Evolutionary conservation across 1,140 invertebrate genomes (phyloP).

Genomic region (Heterodera schachtii): DNA sequence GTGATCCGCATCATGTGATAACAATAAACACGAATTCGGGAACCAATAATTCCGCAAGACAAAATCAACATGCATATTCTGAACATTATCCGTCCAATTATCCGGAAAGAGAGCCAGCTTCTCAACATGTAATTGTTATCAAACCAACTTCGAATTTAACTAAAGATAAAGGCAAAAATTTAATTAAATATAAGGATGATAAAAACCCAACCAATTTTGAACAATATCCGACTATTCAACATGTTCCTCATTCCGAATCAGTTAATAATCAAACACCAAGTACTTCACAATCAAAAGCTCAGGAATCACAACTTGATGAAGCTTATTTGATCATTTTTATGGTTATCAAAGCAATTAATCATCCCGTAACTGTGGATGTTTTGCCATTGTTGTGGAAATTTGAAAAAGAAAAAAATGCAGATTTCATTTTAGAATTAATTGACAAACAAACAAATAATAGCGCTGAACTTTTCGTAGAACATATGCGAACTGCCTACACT

Average conservation of each 20-base stretch:
- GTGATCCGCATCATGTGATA: not conserved
- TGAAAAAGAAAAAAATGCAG: not conserved
- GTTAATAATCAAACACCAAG: not conserved
- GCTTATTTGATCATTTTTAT: not conserved
- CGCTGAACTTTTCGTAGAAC: not conserved
- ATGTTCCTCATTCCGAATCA: no score
- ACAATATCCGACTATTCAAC: no score
- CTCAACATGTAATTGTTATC: not conserved
- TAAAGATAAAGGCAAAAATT: no score
- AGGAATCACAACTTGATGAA: not conserved
- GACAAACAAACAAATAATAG: not conserved
- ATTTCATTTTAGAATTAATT: not conserved
- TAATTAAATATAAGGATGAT: no score
- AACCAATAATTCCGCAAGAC: no score
- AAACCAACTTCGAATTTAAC: not conserved
- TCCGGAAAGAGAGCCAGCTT: not conserved
- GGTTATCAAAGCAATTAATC: not conserved
- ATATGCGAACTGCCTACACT: not conserved
- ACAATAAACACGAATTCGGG: not conserved
- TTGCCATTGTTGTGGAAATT: not conserved
- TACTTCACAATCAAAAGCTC: not conserved
- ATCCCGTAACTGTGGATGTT: not conserved
- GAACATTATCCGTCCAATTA: no score
- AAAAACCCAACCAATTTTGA: no score
- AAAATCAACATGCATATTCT: no score